Conservation (phyloP, 1,140 invertebrate species). For the Myzus persicae region DNA sequence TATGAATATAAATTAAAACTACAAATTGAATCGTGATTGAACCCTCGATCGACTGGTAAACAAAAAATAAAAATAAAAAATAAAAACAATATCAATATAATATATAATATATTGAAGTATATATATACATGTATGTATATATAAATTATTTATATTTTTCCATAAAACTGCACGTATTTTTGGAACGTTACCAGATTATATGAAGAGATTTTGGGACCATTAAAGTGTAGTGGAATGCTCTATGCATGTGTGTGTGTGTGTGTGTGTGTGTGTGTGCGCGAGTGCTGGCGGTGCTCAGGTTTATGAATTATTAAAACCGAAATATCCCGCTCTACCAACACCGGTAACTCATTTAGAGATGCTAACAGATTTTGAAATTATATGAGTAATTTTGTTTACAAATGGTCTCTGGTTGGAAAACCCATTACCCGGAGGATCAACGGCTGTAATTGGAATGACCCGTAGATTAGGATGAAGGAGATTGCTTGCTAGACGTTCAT, state of each 20-base stretch:
- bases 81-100: constrained; percentile 23
- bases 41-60: constrained; percentile 48
- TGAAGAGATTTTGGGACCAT: constrained; percentile 53
- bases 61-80: constrained; percentile 11
- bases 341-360: constrained; percentile 48
- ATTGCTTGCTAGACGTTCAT: constrained; percentile 44
- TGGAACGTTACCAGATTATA: constrained; percentile 54
- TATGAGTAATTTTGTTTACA: constrained; percentile 58
- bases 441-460: constrained; percentile 57
- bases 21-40: constrained; percentile 58
- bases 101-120: constrained; percentile 23
- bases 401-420: constrained; percentile 42
- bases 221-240: constrained; percentile 56
- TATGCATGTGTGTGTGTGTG: background rate
- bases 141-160: constrained; percentile 56
- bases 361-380: constrained; percentile 58
- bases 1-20: constrained; percentile 59
- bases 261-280: background rate
- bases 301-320: constrained; percentile 57
- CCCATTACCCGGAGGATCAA: constrained; percentile 53
- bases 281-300: background rate
- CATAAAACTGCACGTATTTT: constrained; percentile 52
- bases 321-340: background rate
- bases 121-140: constrained; percentile 16
- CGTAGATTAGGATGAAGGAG: constrained; percentile 51